A percentile compares a stretch with the other conserved stretches of the same genome.
phyloP scores from a whole-genome alignment of 2,113 vertebrate species.

The Uropsilus gracilis region DNA sequence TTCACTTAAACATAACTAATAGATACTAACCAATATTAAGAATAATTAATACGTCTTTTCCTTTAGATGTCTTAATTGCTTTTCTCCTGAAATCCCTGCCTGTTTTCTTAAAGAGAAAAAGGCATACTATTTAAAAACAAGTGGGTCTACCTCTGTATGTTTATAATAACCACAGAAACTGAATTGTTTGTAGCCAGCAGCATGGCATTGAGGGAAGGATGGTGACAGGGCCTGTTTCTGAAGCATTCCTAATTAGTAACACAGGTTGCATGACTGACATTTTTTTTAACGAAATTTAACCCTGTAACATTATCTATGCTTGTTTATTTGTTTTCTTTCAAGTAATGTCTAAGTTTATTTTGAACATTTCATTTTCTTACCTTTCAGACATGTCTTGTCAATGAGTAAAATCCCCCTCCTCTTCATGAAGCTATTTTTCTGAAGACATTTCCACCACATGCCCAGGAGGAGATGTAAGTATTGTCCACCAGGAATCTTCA shows the following conservation, averaged over 20 bases:
- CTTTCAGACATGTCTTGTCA: conserved; percentile 94
- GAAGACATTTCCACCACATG: conserved; percentile 75
- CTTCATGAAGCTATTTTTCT: conserved; percentile 76
- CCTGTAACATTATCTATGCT: conserved; percentile 77
- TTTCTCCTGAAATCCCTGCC: background rate
- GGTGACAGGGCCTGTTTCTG: background rate
- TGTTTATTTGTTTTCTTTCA: conserved; percentile 70
- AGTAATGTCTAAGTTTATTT: conserved; percentile 70
- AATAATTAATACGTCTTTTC: background rate
- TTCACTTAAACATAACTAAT: background rate
- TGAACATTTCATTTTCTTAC: conserved; percentile 85
- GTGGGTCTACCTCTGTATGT: background rate
- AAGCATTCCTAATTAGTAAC: background rate
- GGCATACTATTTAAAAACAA: background rate
- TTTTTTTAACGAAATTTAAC: conserved; percentile 76
- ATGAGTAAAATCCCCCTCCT: conserved; percentile 72
- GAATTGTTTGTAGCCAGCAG: background rate
- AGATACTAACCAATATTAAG: background rate
- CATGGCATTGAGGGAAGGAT: background rate
- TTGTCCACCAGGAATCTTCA: conserved; percentile 57
- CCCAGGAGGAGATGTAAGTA: background rate
- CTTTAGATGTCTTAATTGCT: background rate
- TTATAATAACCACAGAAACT: background rate
- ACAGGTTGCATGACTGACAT: background rate
- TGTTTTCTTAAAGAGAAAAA: background rate